phyloP scores from a whole-genome alignment of 2,113 vertebrate species.

The Casuarius casuarius region DNA sequence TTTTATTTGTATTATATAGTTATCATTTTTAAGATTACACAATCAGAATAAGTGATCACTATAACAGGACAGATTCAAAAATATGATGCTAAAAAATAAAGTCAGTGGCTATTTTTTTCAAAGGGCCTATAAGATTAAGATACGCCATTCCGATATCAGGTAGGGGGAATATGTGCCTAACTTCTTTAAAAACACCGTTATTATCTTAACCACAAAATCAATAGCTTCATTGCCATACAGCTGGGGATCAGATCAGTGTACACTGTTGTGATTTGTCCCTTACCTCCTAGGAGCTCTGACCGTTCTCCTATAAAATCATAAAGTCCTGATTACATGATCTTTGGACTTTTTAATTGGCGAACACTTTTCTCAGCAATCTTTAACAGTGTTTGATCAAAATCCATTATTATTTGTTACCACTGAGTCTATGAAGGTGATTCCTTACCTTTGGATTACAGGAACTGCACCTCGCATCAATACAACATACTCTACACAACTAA shows the following conservation, averaged over 20 bases:
- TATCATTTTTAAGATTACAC: neutral
- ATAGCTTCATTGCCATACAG: neutral
- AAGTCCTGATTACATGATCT: neutral
- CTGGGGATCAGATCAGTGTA: neutral
- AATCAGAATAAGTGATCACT: neutral
- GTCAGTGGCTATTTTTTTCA: neutral
- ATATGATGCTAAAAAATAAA: neutral
- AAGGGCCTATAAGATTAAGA: neutral
- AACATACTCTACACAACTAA: neutral
- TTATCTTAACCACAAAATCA: neutral
- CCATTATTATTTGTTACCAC: neutral
- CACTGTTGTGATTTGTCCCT: neutral
- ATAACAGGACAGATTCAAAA: neutral
- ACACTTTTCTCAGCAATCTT: neutral
- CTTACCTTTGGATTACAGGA: neutral
- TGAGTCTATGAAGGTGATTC: neutral
- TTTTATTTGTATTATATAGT: neutral
- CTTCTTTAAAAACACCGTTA: neutral
- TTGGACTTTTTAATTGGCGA: neutral
- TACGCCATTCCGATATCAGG: neutral
- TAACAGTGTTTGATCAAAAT: neutral
- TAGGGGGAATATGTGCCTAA: rapidly evolving
- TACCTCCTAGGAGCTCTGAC: neutral
- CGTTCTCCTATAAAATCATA: neutral
- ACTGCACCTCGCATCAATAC: neutral